phyloP scores from a whole-genome alignment of 2,113 vertebrate species.

The Vimba vimba region DNA sequence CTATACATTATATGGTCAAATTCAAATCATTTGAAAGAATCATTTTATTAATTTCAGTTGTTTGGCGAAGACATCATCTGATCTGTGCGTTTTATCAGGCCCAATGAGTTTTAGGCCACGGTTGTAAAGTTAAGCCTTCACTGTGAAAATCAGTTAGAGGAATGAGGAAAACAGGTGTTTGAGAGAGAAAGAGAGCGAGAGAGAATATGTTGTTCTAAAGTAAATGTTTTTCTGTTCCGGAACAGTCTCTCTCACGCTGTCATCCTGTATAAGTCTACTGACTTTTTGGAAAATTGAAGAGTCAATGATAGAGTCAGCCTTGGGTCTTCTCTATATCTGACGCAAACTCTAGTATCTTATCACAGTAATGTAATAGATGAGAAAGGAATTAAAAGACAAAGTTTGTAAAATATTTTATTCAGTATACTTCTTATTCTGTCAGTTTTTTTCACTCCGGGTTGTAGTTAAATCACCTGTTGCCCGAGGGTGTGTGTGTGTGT shows the following conservation, averaged over 20 bases:
- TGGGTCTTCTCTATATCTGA: background rate
- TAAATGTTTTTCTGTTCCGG: constrained; percentile 22
- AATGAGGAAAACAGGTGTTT: constrained; percentile 3
- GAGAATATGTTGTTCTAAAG: background rate
- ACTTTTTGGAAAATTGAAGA: constrained; percentile 46
- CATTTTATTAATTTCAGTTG: background rate
- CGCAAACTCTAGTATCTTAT: constrained; percentile 14
- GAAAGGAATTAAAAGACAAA: background rate
- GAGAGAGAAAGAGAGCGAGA: background rate
- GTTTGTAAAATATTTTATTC: too few species aligned
- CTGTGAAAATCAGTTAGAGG: background rate
- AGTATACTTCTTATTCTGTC: background rate
- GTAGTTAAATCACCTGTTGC: background rate
- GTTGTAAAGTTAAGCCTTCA: background rate
- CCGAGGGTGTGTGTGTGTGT: background rate
- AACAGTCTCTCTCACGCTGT: constrained; percentile 46
- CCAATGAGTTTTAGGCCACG: background rate
- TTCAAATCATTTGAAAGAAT: too few species aligned
- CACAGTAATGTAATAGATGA: background rate
- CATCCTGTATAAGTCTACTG: constrained; percentile 22
- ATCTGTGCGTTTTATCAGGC: background rate
- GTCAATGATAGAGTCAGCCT: constrained; percentile 44
- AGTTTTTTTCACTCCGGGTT: background rate
- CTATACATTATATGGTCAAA: background rate
- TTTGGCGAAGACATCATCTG: background rate